Evolutionary conservation across 1,140 invertebrate species (phyloP), one percentile per base, ranked within the genome.

Genomic region (Drosophila nasuta): DNA sequence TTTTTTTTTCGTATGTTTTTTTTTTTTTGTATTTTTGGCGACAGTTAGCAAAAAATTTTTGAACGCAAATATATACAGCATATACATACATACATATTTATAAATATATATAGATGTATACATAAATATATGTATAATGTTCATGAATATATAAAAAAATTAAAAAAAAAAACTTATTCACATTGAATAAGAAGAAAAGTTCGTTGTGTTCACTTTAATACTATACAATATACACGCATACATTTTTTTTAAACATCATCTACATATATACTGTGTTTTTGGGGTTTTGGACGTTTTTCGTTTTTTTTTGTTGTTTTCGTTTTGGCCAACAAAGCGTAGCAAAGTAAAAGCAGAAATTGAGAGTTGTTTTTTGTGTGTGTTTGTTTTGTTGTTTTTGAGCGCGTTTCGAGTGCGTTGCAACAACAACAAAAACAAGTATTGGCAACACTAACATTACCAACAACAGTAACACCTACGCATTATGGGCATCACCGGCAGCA

Each of bases 261-360:
- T n/a, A n/a, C n/a, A n/a, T 52, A 28, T 67, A 67, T 41, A 67
- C 25, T 25, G 20, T 25, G 20, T 25, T 20, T 45, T 46, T 46
- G 35, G 52, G 52, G 52, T 28, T 43, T 41, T 43, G 11, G 41
- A n/a, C n/a, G n/a, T 5, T 43, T 48, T 48, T 25, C 20, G 20
- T 25, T 38, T 38, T 38, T 33, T 6, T 33, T 54, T 54, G 15
- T 8, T 33, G 13, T 30, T 13, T 65, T 51, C 17, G 28, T 28
- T 66, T 71, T 71, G 75, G 63, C 52, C 66, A 82, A 63, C 70
- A 73, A 87, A 81, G 83, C 83, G 70, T 73, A 73, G 72, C 81
- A 77, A 77, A 82, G 80, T 83, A 87, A 87, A 87, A 87, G 76
- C 83, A 80, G 83, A 87, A 87, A 87, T 69, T 87, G 83, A 87